Evolutionary conservation across 2,113 vertebrate species (phyloP).

Genomic region (Ia io): DNA sequence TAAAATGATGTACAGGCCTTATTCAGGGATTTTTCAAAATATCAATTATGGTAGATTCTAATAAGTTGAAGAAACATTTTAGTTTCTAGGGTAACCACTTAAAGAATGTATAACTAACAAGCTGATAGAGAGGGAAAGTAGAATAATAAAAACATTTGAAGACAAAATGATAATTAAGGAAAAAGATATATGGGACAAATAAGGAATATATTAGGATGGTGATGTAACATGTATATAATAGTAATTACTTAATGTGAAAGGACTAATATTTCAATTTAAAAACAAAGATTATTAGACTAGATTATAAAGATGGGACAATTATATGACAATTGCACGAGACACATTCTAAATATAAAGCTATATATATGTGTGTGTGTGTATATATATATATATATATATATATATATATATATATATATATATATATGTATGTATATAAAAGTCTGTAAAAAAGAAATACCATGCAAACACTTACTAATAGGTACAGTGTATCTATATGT

Average conservation of each 20-base stretch:
- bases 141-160: not conserved
- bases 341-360: not conserved
- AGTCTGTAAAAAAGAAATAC: not conserved
- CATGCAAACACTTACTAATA: not conserved
- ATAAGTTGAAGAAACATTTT: not conserved
- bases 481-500: not conserved
- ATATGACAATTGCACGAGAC: not conserved
- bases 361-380: too few species aligned
- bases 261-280: not conserved
- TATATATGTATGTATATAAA: not conserved
- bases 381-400: too few species aligned
- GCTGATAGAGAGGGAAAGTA: not conserved
- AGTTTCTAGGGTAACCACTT: not conserved
- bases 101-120: constrained; percentile 20
- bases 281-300: not conserved
- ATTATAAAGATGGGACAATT: not conserved
- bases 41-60: not conserved
- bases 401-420: not conserved
- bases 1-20: constrained; percentile 8
- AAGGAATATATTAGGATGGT: not conserved
- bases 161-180: not conserved
- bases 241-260: not conserved
- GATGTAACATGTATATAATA: not conserved
- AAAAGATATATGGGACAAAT: not conserved
- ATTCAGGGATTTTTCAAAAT: not conserved